Base-by-base conservation (phyloP, 2,113 vertebrate genomes). In the Pluvianellus socialis region DNA sequence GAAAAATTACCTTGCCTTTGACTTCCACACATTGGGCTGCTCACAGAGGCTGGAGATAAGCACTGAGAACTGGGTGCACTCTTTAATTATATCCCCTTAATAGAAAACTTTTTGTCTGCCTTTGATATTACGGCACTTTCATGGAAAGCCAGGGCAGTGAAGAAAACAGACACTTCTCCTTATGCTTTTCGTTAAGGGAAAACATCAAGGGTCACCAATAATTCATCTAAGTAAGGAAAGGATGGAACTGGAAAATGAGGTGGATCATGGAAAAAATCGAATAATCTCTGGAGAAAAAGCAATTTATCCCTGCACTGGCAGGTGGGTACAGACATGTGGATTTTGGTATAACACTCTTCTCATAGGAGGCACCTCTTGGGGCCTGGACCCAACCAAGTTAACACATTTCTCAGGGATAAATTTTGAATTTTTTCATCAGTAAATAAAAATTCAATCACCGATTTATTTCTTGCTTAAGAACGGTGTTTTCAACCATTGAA, bases 1-100 rank as follows among this genome's bases (percentile, higher is more conserved):
- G 96, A 97, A 96, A 92, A 95, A 96, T 86, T 63, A 71, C 84
- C 63, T 88, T 90, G 84, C 56, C 58, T 90, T 85, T 81, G 73
- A 72, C 88, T 96, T 86, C 71, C 82, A 83, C 65, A 12, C 79
- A 66, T 88, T 12, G 82, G 61, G 90, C 85, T 94, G 71, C 83
- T 94, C 82, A 38, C 10, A 26, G 88, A 42, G 85, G 56, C 66
- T 79, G 81, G 49, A 92, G 96, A 95, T 93, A 90, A 96, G 86
- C 82, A 20, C 27, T 0, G 81, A 84, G 73, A 70, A 59, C 76
- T 3, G 56, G 74, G 66, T 2, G 35, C 55, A 4, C 49, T 56
- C 80, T 73, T 89, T 94, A 92, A 90, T 93, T 96, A 33, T 16
- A 32, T 21, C 90, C 52, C 71, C 79, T 81, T 81, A 14, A 67